Evolutionary conservation across 2,113 vertebrate species (phyloP), one percentile per base, ranked within the genome.

Genomic region (Serinus canaria): DNA sequence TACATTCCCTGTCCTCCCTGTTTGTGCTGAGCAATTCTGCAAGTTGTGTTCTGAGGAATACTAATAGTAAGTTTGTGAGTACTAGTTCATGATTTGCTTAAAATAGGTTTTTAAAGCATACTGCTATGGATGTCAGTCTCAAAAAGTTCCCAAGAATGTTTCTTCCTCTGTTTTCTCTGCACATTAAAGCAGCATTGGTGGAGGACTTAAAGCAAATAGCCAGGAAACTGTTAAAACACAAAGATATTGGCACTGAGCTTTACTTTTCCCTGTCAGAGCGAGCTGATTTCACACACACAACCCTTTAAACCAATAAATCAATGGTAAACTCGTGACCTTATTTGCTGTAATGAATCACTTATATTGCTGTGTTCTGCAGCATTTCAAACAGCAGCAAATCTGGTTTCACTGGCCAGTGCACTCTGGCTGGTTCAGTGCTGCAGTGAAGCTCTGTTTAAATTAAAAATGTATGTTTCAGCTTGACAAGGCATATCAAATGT

Each of bases 241-340:
- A 85, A 70, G 39, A 13, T 19, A 20, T 24, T 59, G 80, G 27
- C 83, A 44, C 33, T 52, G 55, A 77, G 41, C 55, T 92, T 74
- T 89, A 25, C 76, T 86, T 83, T 81, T 74, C 78, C 21, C 35
- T 77, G 50, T 86, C 72, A 77, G 78, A 86, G 23, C 7, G 23
- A 90, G 73, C 60, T 60, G 83, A 81, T 91, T 81, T 83, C 73
- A 75, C 77, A 75, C 35, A 69, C 1, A 2, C 2, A 0, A 44
- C 66, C 31, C 90, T 90, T 88, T 86, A 92, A 94, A 94, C 64
- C 56, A 60, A 87, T 90, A 94, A 94, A 89, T 96, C 91, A 87
- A 64, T 90, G 60, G 64, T 60, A 94, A 83, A 89, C 83, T 89
- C 13, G 0, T 86, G 86, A 90, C 86, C 83, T 83, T 89, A 64